phyloP scores from a whole-genome alignment of 2,113 vertebrate species.

The Cathartes aura region DNA sequence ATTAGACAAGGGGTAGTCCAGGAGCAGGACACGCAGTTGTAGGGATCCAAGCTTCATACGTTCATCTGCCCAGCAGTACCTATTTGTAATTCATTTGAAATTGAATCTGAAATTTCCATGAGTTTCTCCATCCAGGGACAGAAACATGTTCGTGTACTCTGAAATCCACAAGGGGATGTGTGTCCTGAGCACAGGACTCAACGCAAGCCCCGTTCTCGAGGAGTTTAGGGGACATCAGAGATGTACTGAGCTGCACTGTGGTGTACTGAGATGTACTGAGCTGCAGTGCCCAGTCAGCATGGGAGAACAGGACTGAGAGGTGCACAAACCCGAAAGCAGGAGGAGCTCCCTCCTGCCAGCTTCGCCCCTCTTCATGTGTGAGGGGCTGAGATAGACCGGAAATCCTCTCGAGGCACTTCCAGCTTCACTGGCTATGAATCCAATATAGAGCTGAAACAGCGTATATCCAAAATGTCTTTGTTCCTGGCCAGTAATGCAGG shows the following conservation, averaged over 20 bases:
- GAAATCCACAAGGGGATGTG: not conserved
- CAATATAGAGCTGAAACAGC: fast-evolving
- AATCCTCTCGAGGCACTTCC: not conserved
- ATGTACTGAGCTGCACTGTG: not conserved
- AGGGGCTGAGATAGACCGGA: not conserved
- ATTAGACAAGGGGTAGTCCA: not conserved
- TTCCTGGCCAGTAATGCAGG: not conserved
- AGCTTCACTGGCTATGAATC: not conserved
- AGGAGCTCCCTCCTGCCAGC: not conserved
- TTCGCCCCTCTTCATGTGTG: not conserved
- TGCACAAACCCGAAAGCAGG: fast-evolving
- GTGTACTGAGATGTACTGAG: not conserved
- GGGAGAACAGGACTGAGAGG: not conserved
- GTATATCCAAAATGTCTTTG: not conserved
- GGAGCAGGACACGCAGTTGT: not conserved
- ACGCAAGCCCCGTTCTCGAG: fast-evolving
- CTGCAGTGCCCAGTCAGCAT: not conserved
- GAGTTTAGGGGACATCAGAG: not conserved
- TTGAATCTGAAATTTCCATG: not conserved
- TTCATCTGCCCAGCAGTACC: not conserved
- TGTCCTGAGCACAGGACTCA: not conserved
- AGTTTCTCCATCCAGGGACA: not conserved
- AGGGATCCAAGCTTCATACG: not conserved
- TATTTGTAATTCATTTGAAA: not conserved
- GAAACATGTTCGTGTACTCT: not conserved